phyloP scores from a whole-genome alignment of 2,888 invertebrate species.

The Hofmannophila pseudospretella region DNA sequence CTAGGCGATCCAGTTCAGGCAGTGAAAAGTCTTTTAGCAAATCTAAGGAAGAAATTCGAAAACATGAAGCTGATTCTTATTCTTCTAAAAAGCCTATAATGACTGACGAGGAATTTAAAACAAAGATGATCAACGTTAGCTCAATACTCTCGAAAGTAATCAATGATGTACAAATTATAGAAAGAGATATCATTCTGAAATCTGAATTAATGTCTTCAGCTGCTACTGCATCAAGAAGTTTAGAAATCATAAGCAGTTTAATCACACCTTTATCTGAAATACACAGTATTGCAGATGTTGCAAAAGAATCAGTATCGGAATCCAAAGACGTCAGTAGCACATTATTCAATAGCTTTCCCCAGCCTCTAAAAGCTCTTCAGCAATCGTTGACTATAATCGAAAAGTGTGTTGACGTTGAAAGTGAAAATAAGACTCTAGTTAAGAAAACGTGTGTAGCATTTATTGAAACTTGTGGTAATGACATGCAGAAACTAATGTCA shows the following conservation, averaged over 20 bases:
- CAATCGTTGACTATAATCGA: conserved; percentile 81
- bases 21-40: conserved; percentile 69
- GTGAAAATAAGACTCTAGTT: conserved; percentile 81
- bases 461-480: conserved; percentile 77
- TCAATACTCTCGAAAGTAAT: conserved; percentile 61
- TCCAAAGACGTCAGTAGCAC: conserved; percentile 61
- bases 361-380: conserved; percentile 80
- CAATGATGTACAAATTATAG: conserved; percentile 78
- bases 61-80: conserved; percentile 13
- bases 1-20: conserved; percentile 58
- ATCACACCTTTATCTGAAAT: conserved; percentile 81
- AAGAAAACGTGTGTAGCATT: conserved; percentile 83
- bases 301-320: conserved; percentile 59
- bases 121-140: conserved; percentile 36
- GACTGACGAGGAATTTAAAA: conserved; percentile 40
- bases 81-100: conserved; percentile 21
- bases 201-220: conserved; percentile 82
- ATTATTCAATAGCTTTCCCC: conserved; percentile 75
- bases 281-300: conserved; percentile 77
- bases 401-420: conserved; percentile 83
- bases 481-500: conserved; percentile 74
- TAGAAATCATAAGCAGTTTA: conserved; percentile 81
- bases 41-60: conserved; percentile 46
- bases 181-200: conserved; percentile 81
- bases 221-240: conserved; percentile 81